These are phyloP conservation scores for Tenthredo mesomela DNA, from an alignment of 2,888 invertebrate species.

Conservation along the genomic window DNA sequence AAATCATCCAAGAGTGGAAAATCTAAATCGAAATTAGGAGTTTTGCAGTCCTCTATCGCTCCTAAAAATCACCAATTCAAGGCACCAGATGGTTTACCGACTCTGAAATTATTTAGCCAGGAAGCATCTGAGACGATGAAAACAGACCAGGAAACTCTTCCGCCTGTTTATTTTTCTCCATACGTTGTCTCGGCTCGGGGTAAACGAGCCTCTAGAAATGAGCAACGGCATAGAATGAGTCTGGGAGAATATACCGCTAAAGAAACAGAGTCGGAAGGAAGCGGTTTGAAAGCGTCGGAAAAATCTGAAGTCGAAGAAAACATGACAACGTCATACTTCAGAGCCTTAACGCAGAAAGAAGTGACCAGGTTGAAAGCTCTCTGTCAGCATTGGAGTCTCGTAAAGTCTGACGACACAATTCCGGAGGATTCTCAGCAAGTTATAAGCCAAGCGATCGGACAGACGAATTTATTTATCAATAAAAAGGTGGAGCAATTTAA, in stretches of 20 bases:
- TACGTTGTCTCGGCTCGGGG: conserved; percentile 82
- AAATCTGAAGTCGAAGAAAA: conserved; percentile 67
- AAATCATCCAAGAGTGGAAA: neutral
- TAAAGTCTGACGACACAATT: conserved; percentile 73
- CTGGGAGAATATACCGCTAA: conserved; percentile 54
- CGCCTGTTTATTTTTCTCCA: conserved; percentile 73
- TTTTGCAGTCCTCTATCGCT: neutral
- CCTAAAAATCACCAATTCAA: conserved; percentile 28
- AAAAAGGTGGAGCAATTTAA: conserved; percentile 90
- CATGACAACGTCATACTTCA: conserved; percentile 77
- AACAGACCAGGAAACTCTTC: neutral
- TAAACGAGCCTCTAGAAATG: conserved; percentile 81
- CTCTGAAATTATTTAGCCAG: neutral
- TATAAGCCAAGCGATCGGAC: conserved; percentile 87
- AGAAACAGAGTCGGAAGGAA: conserved; percentile 70
- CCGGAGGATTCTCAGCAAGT: conserved; percentile 81
- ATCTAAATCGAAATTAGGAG: neutral
- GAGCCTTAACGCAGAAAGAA: conserved; percentile 79
- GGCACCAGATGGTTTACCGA: neutral
- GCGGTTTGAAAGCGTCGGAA: conserved; percentile 68
- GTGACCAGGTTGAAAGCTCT: conserved; percentile 79
- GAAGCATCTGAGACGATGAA: neutral
- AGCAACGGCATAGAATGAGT: conserved; percentile 69
- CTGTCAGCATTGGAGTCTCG: conserved; percentile 81
- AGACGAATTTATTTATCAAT: conserved; percentile 86